These are phyloP conservation scores for Limnothrissa miodon DNA, from an alignment of 2,113 vertebrate species.

Conservation along the genomic window DNA sequence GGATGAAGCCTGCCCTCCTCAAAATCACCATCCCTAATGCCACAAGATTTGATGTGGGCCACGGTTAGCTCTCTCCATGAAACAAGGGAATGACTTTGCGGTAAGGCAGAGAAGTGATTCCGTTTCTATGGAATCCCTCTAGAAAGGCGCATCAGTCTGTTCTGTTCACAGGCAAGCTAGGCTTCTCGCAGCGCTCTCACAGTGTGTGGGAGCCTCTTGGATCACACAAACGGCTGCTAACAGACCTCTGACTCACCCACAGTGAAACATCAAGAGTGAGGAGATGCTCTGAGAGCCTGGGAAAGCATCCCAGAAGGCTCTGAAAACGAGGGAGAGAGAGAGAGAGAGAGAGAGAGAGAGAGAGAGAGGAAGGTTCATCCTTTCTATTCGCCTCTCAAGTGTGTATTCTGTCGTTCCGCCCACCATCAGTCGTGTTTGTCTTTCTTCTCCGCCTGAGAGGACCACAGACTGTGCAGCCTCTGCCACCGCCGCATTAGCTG, in stretches of 20 bases:
- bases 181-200: neutral
- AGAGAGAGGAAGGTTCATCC: neutral
- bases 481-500: neutral
- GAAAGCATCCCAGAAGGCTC: neutral
- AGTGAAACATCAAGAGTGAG: neutral
- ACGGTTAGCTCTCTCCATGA: neutral
- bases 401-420: neutral
- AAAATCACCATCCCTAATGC: neutral
- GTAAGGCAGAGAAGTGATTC: neutral
- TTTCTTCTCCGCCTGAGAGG: neutral
- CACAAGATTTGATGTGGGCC: neutral
- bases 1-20: neutral
- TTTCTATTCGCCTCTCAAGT: neutral
- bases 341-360: neutral
- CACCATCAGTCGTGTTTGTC: neutral
- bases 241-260: neutral
- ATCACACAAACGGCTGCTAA: neutral
- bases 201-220: neutral
- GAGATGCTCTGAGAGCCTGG: neutral
- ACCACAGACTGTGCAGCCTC: neutral
- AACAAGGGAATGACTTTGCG: neutral
- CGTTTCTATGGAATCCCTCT: neutral
- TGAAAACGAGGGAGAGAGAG: neutral
- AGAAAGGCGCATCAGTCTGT: neutral
- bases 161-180: neutral